Base-by-base conservation (phyloP, 2,797 vertebrate genomes). In the Sebastes alutus region DNA sequence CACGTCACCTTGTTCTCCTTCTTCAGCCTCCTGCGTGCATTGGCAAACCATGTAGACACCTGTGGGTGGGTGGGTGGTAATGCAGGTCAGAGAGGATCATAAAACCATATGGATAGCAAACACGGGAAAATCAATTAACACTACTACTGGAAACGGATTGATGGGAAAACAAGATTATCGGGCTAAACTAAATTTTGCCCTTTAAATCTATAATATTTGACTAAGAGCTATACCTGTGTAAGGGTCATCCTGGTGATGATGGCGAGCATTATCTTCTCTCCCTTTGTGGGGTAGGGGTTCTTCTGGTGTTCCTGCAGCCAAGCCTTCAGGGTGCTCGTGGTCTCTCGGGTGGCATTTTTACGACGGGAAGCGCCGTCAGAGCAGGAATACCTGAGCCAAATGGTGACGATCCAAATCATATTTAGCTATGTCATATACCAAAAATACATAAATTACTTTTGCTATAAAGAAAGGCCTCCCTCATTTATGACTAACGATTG, bases 1-100 rank as follows among this genome's bases (percentile, higher is more conserved):
- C 97, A 98, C 0, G 97, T 98, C 86, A 98, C 97, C 87, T 98
- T 98, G 92, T 98, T 98, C 90, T 98, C 97, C 89, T 98, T 98
- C 94, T 98, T 98, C 76, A 98, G 95, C 63, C 97, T 92, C 62
- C 97, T 93, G 66, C 97, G 96, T 9, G 97, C 97, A 0, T 98
- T 98, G 80, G 97, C 97, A 2, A 98, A 98, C 97, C 97, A 98
- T 4, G 97, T 98, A 73, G 97, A 98, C 65, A 98, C 97, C 95
- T 97, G 94, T 25, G 29, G 97, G 94, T 25, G 30, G 2, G 30
- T 68, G 12, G 14, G 13, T 14, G 13, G 14, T 12, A 29, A 56
- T 4, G 7, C 54, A 66, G 55, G 12, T 82, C n/a, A 75, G 72
- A 71, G 33, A 30, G 5, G 5, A 66, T 59, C 5, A 4, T 14